These are phyloP conservation scores for Eulemur macaco DNA, from an alignment of 2,113 vertebrate genomes.

Conservation along the genomic window DNA sequence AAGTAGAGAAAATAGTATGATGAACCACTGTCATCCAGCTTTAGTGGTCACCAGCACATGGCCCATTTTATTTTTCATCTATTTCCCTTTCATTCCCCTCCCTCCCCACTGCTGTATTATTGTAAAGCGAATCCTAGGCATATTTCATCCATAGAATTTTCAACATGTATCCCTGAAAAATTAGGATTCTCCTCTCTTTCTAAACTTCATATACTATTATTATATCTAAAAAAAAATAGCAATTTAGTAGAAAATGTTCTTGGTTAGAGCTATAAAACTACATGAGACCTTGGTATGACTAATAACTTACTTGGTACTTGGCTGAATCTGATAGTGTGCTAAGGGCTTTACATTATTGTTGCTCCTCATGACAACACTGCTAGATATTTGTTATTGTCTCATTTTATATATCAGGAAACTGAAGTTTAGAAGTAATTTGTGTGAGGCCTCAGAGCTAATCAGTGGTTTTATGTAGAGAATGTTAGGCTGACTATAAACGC, in stretches of 20 bases:
- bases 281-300: background rate
- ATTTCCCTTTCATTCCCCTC: background rate
- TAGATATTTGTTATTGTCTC: background rate
- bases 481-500: background rate
- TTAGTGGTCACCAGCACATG: background rate
- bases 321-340: background rate
- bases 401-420: background rate
- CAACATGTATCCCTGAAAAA: background rate
- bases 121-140: background rate
- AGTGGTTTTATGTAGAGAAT: background rate
- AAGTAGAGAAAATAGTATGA: background rate
- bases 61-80: background rate
- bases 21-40: background rate
- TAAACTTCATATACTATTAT: background rate
- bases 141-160: background rate
- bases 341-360: background rate
- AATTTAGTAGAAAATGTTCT: conserved; percentile 18
- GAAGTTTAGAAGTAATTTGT: background rate
- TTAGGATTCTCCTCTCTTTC: background rate
- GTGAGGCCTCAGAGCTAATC: background rate
- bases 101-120: background rate
- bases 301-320: background rate
- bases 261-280: conserved; percentile 9
- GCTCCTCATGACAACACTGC: background rate
- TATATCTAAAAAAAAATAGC: background rate